Evolutionary conservation across 1,140 invertebrate genomes (phyloP), one percentile per base, ranked within the genome.

Genomic region (Macrosteles quadrilineatus): DNA sequence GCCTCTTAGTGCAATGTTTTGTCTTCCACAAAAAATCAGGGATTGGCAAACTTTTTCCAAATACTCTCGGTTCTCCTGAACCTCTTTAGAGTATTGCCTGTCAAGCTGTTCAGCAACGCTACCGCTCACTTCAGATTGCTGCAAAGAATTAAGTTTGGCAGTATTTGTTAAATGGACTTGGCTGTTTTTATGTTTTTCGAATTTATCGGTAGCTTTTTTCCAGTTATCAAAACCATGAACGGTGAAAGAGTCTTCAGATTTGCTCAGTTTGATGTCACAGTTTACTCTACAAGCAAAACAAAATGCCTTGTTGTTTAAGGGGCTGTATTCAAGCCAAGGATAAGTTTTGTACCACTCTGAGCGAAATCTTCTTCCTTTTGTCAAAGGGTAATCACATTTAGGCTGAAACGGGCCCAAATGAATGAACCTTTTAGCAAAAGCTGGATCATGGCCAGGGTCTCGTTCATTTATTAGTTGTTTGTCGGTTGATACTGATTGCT

Each of bases 291-390:
- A 66, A 45, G 40, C 64, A 66, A 66, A 40, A 66, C 32, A 40
- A 23, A 9, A 66, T 17, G 32, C 2, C 40, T 43, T 66, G 19
- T 40, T 23, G 17, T 66, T 66, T 66, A n/a, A n/a, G n/a, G n/a
- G n/a, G n/a, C n/a, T n/a, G n/a, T n/a, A n/a, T n/a, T n/a, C n/a
- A n/a, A n/a, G n/a, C 64, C 64, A 66, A 17, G 64, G 19, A 30
- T 43, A 66, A n/a, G 36, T 66, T 40, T 36, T n/a, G 21, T 66
- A 66, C 64, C 32, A 66, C n/a, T 66, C 32, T 36, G 64, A 45
- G 19, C 32, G 21, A 66, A 66, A 66, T 40, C 40, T 66, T 14
- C 64, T 30, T 40, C 64, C 64, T 30, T 47, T 11, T 2, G 3
- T 66, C n/a, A 45, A 14, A 40, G 64, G 64, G 21, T 30, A 66